Conservation (phyloP, 1,140 invertebrate genomes). For the Augochlora pura region DNA sequence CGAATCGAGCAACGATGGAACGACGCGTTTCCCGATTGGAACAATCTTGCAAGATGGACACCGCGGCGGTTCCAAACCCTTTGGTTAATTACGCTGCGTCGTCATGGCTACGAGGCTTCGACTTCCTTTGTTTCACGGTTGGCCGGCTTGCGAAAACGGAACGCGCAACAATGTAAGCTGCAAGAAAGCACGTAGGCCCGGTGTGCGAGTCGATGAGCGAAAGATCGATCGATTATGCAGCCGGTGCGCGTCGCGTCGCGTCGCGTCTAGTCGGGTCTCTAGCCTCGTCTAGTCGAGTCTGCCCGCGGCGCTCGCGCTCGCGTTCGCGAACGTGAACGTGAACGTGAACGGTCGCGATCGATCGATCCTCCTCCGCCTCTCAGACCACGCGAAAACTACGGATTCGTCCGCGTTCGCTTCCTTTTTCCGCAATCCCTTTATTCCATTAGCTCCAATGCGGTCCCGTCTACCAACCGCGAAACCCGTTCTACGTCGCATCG, state of each 20-base stretch:
- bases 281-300: too few relatives aligned
- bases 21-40: neutral
- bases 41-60: neutral
- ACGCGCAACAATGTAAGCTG: constrained; percentile 55
- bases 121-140: constrained; percentile 63
- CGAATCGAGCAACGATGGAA: neutral
- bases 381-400: constrained; percentile 39
- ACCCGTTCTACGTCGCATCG: too few relatives aligned
- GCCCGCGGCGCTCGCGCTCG: neutral
- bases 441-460: too few relatives aligned
- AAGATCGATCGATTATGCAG: constrained; percentile 55
- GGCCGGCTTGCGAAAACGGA: constrained; percentile 49
- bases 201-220: constrained; percentile 15
- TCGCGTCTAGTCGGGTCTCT: too few relatives aligned
- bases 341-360: constrained; percentile 29
- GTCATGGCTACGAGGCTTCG: constrained; percentile 48
- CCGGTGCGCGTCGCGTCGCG: constrained; percentile 12
- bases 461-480: too few relatives aligned
- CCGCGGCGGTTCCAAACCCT: neutral
- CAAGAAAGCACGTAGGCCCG: constrained; percentile 54
- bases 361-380: constrained; percentile 47
- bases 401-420: constrained; percentile 9
- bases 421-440: neutral
- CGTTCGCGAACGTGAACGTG: constrained; percentile 35
- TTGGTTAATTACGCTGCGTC: constrained; percentile 36